Evolutionary conservation across 2,888 invertebrate species (phyloP), one percentile per base, ranked within the genome.

Genomic region (Agrilus cyanescens): DNA sequence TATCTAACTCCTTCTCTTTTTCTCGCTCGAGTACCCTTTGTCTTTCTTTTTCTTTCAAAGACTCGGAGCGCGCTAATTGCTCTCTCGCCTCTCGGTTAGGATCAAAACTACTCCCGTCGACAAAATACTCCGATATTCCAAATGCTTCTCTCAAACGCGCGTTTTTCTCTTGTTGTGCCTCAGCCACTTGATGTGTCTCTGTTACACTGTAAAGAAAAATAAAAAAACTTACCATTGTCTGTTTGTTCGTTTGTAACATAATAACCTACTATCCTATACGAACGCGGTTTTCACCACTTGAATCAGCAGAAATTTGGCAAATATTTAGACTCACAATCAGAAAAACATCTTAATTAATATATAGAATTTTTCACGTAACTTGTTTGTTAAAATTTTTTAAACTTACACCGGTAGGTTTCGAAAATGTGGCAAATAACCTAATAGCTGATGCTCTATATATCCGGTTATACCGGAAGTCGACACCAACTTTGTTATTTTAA

Each of bases 151-250:
- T 81, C 47, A 96, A 72, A 43, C 85, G 81, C 2, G 88, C 88
- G 74, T 96, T 96, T 69, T 95, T 95, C 67, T 90, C 88, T 60
- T 89, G 87, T 65, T 94, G 94, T 16, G 95, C 94, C 66, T 91
- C 91, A 1, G 96, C 95, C 50, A 93, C 81, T 67, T 94, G 90
- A 72, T 97, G 96, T 37, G 93, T 94, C 64, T 94, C 95, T 48
- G 87, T 87, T 48, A 90, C 90, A 69, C 91, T 91, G 71, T 10
- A 66, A 63, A 41, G 49, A 47, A 43, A 42, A 46, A 54, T 38
- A 47, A 50, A 34, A 34, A 32, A n/a, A n/a, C n/a, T n/a, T n/a
- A 6, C 1, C 1, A 39, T 35, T 12, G 32, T 40, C 35, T 16
- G 35, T 41, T 37, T 15, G 12, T 16, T 37, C 37, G 15, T 32